Percentiles rank a stretch among this genome's conserved stretches.
Conservation (phyloP, 2,888 invertebrate species). For the Microdon myrmicae region DNA sequence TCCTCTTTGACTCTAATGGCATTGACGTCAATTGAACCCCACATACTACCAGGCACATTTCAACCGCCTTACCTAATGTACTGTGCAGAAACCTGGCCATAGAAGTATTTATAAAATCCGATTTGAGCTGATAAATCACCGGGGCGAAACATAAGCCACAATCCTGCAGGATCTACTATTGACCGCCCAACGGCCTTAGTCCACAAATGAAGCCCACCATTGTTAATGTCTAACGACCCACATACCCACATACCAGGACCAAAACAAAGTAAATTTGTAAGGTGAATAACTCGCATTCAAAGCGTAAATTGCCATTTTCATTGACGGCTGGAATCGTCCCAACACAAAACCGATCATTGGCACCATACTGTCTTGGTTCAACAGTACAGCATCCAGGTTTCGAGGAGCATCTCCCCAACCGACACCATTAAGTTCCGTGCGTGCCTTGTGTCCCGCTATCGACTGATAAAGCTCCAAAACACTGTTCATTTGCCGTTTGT, state of each 20-base stretch:
- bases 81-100: too few relatives aligned
- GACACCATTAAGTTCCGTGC: conserved; percentile 13
- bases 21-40: too few relatives aligned
- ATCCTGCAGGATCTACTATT: too few relatives aligned
- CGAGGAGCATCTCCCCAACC: conserved; percentile 1
- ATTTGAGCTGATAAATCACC: too few relatives aligned
- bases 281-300: conserved; percentile 20
- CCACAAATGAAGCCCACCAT: too few relatives aligned
- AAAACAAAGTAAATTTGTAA: conserved; percentile 10
- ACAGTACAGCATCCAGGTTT: conserved; percentile 16
- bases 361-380: conserved; percentile 41
- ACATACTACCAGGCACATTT: too few relatives aligned
- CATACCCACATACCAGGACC: not conserved
- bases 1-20: too few relatives aligned
- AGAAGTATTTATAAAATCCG: too few relatives aligned
- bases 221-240: too few relatives aligned
- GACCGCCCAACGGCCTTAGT: too few relatives aligned
- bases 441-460: conserved; percentile 30
- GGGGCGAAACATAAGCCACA: too few relatives aligned
- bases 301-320: conserved; percentile 35
- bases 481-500: conserved; percentile 49
- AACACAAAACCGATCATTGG: conserved; percentile 29
- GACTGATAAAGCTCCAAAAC: conserved; percentile 50
- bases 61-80: too few relatives aligned
- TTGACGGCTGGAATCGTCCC: conserved; percentile 24